phyloP scores from a whole-genome alignment of 2,797 vertebrate genomes.

The Fringilla coelebs region DNA sequence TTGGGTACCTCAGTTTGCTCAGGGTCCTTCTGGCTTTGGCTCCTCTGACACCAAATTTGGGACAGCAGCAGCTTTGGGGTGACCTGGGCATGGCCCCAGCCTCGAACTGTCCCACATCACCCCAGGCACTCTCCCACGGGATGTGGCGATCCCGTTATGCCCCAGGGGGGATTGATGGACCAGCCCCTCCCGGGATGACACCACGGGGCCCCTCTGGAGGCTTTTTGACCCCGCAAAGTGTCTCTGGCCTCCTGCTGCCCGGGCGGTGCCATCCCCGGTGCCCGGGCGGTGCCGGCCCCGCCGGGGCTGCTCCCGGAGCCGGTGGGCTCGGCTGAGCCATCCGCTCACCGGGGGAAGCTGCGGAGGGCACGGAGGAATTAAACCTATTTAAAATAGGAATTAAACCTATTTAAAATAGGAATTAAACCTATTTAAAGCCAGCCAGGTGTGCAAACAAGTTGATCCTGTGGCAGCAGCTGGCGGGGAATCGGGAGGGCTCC shows the following conservation, averaged over 20 bases:
- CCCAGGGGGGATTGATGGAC: background rate
- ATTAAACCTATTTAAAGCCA: background rate
- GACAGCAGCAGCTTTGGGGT: background rate
- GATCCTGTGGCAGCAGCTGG: background rate
- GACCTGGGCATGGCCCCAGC: background rate
- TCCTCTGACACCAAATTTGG: accelerated
- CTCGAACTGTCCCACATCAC: accelerated
- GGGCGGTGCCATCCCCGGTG: too few relatives aligned
- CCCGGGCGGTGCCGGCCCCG: too few relatives aligned
- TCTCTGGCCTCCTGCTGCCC: accelerated
- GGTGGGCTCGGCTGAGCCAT: background rate
- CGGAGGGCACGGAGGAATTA: background rate
- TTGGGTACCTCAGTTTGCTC: accelerated
- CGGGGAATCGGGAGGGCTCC: background rate
- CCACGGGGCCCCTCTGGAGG: background rate
- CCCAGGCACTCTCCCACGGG: accelerated
- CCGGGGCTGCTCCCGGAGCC: too few relatives aligned
- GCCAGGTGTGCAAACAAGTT: conserved; percentile 62
- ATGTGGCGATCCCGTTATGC: accelerated
- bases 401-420: background rate
- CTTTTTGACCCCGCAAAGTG: accelerated
- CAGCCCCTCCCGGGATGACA: background rate
- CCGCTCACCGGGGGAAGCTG: background rate
- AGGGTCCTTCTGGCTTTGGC: background rate
- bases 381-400: background rate